These are phyloP conservation scores for Ancistrus triradiatus DNA, from an alignment of 2,113 vertebrate species.

Conservation along the genomic window DNA sequence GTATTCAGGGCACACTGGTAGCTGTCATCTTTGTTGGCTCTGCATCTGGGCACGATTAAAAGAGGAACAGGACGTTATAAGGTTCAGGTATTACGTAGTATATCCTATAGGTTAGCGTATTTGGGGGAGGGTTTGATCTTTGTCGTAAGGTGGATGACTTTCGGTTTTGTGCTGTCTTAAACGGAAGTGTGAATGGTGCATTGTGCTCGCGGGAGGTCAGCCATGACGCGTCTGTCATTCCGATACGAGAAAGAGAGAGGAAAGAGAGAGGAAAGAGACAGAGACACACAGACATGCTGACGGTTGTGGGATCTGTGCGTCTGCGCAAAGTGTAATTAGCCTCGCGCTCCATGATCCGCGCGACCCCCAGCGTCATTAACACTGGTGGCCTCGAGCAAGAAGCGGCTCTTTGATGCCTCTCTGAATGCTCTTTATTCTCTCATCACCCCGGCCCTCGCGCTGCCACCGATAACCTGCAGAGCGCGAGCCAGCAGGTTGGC, in stretches of 20 bases:
- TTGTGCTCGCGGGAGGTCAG: neutral
- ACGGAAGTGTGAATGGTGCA: neutral
- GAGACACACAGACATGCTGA: neutral
- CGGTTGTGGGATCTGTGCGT: neutral
- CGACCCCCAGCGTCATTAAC: conserved; percentile 39
- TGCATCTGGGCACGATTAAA: too few relatives aligned
- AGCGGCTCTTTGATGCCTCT: conserved; percentile 27
- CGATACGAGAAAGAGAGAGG: too few relatives aligned
- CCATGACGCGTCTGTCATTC: conserved; percentile 10
- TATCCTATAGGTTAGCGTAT: too few relatives aligned
- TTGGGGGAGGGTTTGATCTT: too few relatives aligned
- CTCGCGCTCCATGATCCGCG: conserved; percentile 16
- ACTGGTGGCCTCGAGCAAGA: conserved; percentile 21
- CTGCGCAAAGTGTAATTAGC: conserved; percentile 15
- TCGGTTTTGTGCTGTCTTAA: neutral
- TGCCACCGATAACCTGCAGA: conserved; percentile 7
- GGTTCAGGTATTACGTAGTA: too few relatives aligned
- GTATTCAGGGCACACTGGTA: too few relatives aligned
- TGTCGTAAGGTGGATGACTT: too few relatives aligned
- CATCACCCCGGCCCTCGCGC: neutral
- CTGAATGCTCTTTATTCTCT: conserved; percentile 4
- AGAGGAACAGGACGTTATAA: too few relatives aligned
- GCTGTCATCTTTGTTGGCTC: too few relatives aligned
- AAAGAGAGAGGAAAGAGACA: neutral
- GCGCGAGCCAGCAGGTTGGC: conserved; percentile 11